Percentiles rank a stretch among this genome's conserved stretches.
Conservation (phyloP, 2,797 vertebrate species). For the Serranus cabrilla region DNA sequence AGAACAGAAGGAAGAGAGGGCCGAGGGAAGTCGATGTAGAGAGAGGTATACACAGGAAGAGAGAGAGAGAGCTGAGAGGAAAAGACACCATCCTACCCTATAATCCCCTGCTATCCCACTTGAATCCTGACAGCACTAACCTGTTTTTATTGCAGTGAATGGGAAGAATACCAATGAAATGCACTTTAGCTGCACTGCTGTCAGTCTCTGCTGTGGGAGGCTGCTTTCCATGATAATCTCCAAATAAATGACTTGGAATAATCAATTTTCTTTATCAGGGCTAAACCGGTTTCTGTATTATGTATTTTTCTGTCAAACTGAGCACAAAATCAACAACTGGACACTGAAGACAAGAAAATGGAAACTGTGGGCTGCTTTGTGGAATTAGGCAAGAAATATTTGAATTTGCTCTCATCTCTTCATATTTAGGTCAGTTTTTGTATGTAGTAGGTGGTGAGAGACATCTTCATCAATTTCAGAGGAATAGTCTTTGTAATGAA, state of each 20-base stretch:
- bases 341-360: background rate
- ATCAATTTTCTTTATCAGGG: conserved; percentile 23
- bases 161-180: conserved; percentile 58
- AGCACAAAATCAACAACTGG: background rate
- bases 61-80: conserved; percentile 30
- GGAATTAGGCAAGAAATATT: background rate
- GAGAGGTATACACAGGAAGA: conserved; percentile 14
- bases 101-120: conserved; percentile 71
- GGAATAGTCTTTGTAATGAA: conserved; percentile 34
- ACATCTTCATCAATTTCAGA: conserved; percentile 20
- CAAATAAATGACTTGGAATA: conserved; percentile 34
- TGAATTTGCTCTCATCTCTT: conserved; percentile 6
- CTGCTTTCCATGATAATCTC: conserved; percentile 29
- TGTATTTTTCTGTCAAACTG: background rate
- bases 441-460: conserved; percentile 3
- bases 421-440: background rate
- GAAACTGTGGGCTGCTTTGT: background rate
- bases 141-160: conserved; percentile 65
- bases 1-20: conserved; percentile 28
- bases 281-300: background rate
- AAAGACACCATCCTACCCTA: conserved; percentile 54
- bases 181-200: conserved; percentile 45
- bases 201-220: conserved; percentile 26
- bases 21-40: conserved; percentile 15
- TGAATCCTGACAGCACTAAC: conserved; percentile 68